Percentiles rank a stretch among this genome's conserved stretches.
phyloP scores from a whole-genome alignment of 2,113 vertebrate species.

The Poecilia latipinna region DNA sequence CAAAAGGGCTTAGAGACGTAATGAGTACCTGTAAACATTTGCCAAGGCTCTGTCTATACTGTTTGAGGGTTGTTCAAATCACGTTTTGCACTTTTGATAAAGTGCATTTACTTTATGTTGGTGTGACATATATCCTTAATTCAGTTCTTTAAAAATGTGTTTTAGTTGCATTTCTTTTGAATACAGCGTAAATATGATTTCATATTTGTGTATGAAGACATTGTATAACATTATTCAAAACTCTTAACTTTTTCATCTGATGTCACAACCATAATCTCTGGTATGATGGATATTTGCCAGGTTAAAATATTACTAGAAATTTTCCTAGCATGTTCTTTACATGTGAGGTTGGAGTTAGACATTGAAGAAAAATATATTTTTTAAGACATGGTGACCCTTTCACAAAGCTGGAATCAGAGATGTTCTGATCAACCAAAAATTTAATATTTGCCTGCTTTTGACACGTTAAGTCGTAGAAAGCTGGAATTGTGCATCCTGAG shows the following conservation, averaged over 20 bases:
- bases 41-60: neutral
- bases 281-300: too few relatives aligned
- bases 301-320: too few relatives aligned
- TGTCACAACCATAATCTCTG: too few relatives aligned
- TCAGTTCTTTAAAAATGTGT: too few relatives aligned
- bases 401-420: neutral
- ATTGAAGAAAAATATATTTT: neutral
- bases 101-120: neutral
- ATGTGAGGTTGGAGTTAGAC: too few relatives aligned
- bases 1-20: constrained; percentile 26
- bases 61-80: neutral
- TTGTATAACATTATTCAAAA: too few relatives aligned
- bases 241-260: too few relatives aligned
- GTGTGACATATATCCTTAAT: too few relatives aligned
- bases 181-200: neutral
- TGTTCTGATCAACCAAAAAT: neutral
- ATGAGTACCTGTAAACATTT: constrained; percentile 14
- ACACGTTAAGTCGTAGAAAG: neutral
- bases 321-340: too few relatives aligned
- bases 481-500: neutral
- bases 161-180: neutral
- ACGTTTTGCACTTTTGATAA: neutral
- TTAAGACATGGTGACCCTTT: too few relatives aligned
- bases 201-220: too few relatives aligned
- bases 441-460: neutral